Conservation (phyloP, 2,113 vertebrate species). For the Urocitellus parryii region DNA sequence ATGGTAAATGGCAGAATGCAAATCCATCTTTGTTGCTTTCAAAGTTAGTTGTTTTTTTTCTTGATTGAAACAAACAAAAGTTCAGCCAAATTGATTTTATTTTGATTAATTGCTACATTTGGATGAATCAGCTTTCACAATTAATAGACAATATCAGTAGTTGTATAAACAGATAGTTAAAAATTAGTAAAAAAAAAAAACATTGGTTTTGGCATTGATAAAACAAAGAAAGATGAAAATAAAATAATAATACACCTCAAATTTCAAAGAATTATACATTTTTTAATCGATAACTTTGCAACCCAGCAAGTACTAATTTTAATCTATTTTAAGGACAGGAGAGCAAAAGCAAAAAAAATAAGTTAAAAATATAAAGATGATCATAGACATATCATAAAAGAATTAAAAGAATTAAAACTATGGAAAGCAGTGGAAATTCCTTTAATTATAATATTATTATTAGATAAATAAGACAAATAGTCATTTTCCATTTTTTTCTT, state of each 20-base stretch:
- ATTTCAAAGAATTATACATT: neutral
- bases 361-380: neutral
- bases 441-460: neutral
- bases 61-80: neutral
- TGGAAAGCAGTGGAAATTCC: neutral
- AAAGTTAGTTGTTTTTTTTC: neutral
- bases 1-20: neutral
- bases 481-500: neutral
- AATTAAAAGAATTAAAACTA: constrained; percentile 32
- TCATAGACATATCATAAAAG: neutral
- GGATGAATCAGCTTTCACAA: neutral
- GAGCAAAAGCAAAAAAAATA: neutral
- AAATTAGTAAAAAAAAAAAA: neutral
- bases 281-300: neutral
- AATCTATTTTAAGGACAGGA: neutral
- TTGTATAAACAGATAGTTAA: neutral
- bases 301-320: neutral
- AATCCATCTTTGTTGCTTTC: constrained; percentile 17
- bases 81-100: neutral
- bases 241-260: neutral
- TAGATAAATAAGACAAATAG: neutral
- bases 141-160: neutral
- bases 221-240: constrained; percentile 28
- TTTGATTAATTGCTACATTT: neutral
- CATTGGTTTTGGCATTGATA: neutral